phyloP scores from a whole-genome alignment of 2,797 vertebrate genomes.

The Diglossa cyanea region DNA sequence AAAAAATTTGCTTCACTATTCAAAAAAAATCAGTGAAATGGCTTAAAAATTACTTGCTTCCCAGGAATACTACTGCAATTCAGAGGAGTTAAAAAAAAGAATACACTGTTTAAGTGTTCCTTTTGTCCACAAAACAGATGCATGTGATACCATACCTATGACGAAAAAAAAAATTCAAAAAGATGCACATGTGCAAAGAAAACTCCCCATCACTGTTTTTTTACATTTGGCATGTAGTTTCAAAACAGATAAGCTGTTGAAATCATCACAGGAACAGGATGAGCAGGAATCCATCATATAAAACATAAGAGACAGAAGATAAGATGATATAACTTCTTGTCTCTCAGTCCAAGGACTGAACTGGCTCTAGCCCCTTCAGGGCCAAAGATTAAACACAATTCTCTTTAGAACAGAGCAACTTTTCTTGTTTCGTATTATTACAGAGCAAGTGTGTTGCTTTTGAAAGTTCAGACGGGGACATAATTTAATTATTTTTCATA shows the following conservation, averaged over 20 bases:
- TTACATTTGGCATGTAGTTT: background rate
- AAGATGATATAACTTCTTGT: background rate
- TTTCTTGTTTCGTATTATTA: background rate
- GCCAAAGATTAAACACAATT: background rate
- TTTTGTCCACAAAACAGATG: background rate
- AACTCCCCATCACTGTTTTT: background rate
- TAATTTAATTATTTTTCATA: background rate
- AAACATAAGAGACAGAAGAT: background rate
- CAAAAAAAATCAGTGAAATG: background rate
- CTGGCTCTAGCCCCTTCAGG: background rate
- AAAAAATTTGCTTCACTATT: background rate
- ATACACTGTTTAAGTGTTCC: background rate
- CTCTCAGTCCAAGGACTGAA: background rate
- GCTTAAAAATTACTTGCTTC: background rate
- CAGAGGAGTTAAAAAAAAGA: background rate
- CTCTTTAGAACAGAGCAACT: background rate
- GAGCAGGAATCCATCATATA: background rate
- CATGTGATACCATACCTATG: background rate
- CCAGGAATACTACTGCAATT: background rate
- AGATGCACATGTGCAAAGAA: background rate
- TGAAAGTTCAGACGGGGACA: background rate
- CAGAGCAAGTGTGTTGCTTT: background rate
- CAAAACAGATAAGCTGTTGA: background rate
- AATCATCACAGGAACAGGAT: background rate
- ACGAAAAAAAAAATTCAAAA: background rate